Evolutionary conservation across 2,797 vertebrate genomes (phyloP).

Genomic region (Sebastes steindachneri): DNA sequence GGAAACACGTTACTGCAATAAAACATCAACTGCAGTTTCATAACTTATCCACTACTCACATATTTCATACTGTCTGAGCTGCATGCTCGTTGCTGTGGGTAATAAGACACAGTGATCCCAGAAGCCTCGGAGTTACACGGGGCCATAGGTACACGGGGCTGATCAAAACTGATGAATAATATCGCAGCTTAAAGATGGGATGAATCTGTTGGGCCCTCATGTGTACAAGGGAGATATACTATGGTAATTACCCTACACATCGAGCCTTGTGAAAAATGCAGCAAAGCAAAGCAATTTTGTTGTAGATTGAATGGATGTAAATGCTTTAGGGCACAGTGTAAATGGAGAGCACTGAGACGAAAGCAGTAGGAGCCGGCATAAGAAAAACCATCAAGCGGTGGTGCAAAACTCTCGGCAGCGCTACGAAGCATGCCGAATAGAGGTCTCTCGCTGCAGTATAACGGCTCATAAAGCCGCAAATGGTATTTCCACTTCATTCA

Average conservation of each 20-base stretch:
- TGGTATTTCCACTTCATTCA: conserved; percentile 87
- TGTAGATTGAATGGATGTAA: conserved; percentile 74
- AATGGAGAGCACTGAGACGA: conserved; percentile 82
- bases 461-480: conserved; percentile 87
- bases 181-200: conserved; percentile 43
- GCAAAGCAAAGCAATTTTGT: conserved; percentile 75
- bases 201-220: conserved; percentile 48
- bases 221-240: conserved; percentile 66
- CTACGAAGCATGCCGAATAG: conserved; percentile 84
- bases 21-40: conserved; percentile 35
- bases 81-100: conserved; percentile 19
- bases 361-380: conserved; percentile 69
- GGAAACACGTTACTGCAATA: conserved; percentile 34
- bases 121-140: conserved; percentile 18
- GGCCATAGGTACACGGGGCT: conserved; percentile 26
- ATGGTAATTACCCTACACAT: conserved; percentile 67
- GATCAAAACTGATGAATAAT: conserved; percentile 64
- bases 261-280: conserved; percentile 66
- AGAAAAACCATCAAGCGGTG: conserved; percentile 83
- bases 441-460: conserved; percentile 85
- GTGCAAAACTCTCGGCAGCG: conserved; percentile 79
- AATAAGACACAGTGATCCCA: conserved; percentile 53
- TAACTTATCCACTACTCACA: conserved; percentile 22
- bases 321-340: conserved; percentile 76
- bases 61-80: conserved; percentile 31